These are phyloP conservation scores for Habrosyne pyritoides DNA, from an alignment of 2,888 invertebrate genomes.

Conservation along the genomic window DNA sequence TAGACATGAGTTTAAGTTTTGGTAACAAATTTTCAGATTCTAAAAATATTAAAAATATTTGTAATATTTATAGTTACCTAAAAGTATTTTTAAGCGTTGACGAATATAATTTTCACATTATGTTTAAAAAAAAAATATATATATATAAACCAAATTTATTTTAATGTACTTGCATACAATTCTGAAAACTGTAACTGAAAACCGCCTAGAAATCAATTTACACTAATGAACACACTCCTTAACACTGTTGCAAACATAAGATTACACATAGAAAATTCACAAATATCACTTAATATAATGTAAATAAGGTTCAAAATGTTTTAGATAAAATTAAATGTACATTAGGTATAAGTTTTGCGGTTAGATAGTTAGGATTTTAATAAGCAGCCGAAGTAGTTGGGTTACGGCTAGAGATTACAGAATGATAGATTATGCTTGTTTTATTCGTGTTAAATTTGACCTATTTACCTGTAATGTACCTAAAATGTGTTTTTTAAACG, in stretches of 20 bases:
- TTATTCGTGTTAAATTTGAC: conserved; percentile 18
- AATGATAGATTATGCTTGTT: conserved; percentile 17
- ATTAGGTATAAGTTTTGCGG: conserved; percentile 11
- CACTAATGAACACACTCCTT: conserved; percentile 11
- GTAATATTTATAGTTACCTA: too few relatives aligned
- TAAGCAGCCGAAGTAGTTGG: conserved; percentile 24
- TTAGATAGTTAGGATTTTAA: conserved; percentile 27
- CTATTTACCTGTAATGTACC: not conserved
- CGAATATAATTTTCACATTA: too few relatives aligned
- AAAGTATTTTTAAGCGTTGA: too few relatives aligned
- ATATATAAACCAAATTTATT: too few relatives aligned
- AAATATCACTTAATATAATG: conserved; percentile 15
- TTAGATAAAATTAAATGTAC: conserved; percentile 9
- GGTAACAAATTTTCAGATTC: too few relatives aligned
- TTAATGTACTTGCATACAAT: too few relatives aligned
- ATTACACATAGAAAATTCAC: conserved; percentile 18
- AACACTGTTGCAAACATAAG: conserved; percentile 20
- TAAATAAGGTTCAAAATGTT: conserved; percentile 20
- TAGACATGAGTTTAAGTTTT: too few relatives aligned
- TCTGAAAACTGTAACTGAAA: too few relatives aligned
- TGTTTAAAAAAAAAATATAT: too few relatives aligned
- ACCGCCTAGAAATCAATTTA: too few relatives aligned
- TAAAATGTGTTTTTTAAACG: not conserved
- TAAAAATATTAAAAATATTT: too few relatives aligned
- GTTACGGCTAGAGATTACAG: conserved; percentile 30